Conservation (phyloP, 2,888 invertebrate species). For the Drosophila niveifrons region DNA sequence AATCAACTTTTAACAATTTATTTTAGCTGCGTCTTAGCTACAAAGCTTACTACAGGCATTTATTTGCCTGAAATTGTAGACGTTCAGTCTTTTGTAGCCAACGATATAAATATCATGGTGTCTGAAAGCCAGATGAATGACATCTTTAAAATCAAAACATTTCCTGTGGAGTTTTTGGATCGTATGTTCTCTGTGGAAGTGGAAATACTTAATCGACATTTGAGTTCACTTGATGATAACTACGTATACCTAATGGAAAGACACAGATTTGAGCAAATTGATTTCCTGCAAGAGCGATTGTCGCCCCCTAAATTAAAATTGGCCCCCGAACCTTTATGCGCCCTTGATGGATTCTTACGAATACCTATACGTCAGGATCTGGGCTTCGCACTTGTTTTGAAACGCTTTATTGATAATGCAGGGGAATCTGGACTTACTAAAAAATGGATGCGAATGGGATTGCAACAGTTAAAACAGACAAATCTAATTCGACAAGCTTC, state of each 20-base stretch:
- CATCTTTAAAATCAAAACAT: background rate
- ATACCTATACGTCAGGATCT: background rate
- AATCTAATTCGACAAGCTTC: background rate
- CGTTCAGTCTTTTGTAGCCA: slow-evolving; percentile 11
- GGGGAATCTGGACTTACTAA: slow-evolving; percentile 5
- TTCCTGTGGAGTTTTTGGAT: background rate
- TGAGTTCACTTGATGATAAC: slow-evolving; percentile 3
- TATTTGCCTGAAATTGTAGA: slow-evolving; percentile 18
- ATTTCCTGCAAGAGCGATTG: slow-evolving; percentile 30
- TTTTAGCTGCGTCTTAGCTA: no score
- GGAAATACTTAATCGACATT: background rate
- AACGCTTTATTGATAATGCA: background rate
- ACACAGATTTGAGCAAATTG: background rate
- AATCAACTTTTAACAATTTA: no score
- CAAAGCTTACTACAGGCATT: no score
- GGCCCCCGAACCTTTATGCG: slow-evolving; percentile 17
- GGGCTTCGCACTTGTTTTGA: background rate
- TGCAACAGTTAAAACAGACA: slow-evolving; percentile 4
- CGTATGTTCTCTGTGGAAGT: background rate
- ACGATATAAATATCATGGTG: slow-evolving; percentile 7
- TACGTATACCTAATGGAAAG: slow-evolving; percentile 9
- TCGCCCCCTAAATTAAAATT: slow-evolving; percentile 21
- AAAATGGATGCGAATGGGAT: slow-evolving; percentile 26
- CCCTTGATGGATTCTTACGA: slow-evolving; percentile 8
- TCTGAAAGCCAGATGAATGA: background rate